Conservation (phyloP, 2,888 invertebrate species). For the Drosophila demipolita region DNA sequence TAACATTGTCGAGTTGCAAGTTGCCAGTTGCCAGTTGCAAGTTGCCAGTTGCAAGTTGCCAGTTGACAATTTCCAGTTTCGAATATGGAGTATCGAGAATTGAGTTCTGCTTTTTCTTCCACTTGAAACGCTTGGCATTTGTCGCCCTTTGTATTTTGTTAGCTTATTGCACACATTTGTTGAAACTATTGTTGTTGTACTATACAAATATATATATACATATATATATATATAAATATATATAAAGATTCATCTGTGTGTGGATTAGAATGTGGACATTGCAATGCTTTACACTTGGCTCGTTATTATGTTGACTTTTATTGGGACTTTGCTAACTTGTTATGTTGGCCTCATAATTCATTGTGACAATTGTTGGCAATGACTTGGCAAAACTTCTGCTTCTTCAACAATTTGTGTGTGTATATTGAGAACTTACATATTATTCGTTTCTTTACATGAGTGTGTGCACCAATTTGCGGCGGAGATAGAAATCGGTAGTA, state of each 20-base stretch:
- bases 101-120: constrained; percentile 15
- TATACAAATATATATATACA: neutral
- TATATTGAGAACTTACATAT: constrained; percentile 20
- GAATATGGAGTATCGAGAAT: neutral
- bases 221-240: neutral
- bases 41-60: neutral
- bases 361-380: constrained; percentile 55
- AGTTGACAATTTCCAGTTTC: neutral
- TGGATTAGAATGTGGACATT: constrained; percentile 59
- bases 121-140: constrained; percentile 57
- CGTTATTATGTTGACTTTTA: constrained; percentile 66
- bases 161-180: constrained; percentile 72
- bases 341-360: constrained; percentile 55
- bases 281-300: constrained; percentile 49
- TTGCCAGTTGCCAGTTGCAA: neutral
- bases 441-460: neutral
- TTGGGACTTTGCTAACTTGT: constrained; percentile 59
- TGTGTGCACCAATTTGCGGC: constrained; percentile 5
- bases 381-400: constrained; percentile 16
- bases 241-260: constrained; percentile 14
- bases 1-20: constrained; percentile 28
- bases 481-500: constrained; percentile 1
- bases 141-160: constrained; percentile 75
- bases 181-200: constrained; percentile 34
- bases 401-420: neutral